A percentile compares a stretch with the other conserved stretches of the same genome.
Conservation (phyloP, 2,113 vertebrate genomes). For the Aramus guarauna region DNA sequence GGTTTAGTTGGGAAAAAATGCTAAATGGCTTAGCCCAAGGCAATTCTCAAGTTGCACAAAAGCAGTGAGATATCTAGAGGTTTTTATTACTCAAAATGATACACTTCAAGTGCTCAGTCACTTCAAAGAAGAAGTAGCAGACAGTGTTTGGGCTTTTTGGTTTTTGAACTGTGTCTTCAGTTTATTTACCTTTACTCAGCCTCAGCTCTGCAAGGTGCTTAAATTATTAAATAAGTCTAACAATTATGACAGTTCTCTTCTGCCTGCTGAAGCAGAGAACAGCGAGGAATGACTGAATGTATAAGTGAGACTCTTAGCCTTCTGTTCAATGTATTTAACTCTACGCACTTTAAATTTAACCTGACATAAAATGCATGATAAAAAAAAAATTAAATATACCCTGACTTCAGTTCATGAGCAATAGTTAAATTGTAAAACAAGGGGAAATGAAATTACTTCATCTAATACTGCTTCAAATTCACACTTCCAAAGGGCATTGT, state of each 20-base stretch:
- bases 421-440: neutral
- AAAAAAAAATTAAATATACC: neutral
- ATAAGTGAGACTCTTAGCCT: neutral
- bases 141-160: fast-evolving
- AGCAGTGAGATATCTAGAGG: neutral
- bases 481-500: neutral
- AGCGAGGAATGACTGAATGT: neutral
- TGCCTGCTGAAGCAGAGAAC: neutral
- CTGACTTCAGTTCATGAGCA: neutral
- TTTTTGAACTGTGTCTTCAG: neutral
- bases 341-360: neutral
- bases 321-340: neutral
- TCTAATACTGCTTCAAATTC: neutral
- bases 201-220: neutral
- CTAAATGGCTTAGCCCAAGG: neutral
- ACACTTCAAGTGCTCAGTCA: neutral
- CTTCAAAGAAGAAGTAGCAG: neutral
- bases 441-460: neutral
- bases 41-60: neutral
- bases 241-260: neutral
- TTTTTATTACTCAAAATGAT: neutral
- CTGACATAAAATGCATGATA: neutral
- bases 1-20: neutral
- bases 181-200: neutral
- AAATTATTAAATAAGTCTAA: neutral